phyloP scores from a whole-genome alignment of 2,888 invertebrate genomes.

The Morpho helenor region DNA sequence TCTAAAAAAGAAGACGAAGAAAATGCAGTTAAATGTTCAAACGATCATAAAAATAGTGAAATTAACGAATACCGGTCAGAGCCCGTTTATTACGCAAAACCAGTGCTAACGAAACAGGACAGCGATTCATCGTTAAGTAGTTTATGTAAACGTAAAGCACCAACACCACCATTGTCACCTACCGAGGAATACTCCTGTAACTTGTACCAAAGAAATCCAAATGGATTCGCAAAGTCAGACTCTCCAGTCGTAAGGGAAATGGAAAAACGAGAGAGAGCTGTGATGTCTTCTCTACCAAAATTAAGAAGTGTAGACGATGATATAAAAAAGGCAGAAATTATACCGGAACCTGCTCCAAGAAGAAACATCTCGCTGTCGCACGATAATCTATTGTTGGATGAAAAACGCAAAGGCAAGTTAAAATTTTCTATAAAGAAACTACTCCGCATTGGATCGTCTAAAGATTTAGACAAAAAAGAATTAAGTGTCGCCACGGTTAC shows the following conservation, averaged over 20 bases:
- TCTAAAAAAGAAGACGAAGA: constrained; percentile 59
- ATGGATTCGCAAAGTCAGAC: constrained; percentile 78
- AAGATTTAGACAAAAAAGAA: constrained; percentile 82
- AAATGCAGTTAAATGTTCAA: constrained; percentile 43
- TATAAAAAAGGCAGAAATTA: constrained; percentile 45
- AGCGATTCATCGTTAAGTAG: constrained; percentile 76
- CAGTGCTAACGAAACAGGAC: constrained; percentile 76
- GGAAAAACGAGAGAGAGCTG: constrained; percentile 85
- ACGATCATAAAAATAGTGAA: constrained; percentile 63
- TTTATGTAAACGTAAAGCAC: constrained; percentile 86
- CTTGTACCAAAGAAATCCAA: constrained; percentile 81
- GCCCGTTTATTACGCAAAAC: constrained; percentile 67
- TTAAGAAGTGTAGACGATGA: constrained; percentile 55
- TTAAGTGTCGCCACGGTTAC: constrained; percentile 56
- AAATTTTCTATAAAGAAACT: constrained; percentile 92
- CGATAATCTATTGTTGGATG: constrained; percentile 81
- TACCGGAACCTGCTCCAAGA: constrained; percentile 84
- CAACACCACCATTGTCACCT: constrained; percentile 83
- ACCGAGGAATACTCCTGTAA: constrained; percentile 71
- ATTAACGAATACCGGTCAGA: constrained; percentile 62
- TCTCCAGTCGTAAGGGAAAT: constrained; percentile 86
- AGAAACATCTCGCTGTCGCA: constrained; percentile 86
- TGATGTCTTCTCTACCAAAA: constrained; percentile 47
- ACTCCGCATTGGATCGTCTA: constrained; percentile 87
- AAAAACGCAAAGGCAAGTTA: constrained; percentile 84